phyloP scores from a whole-genome alignment of 2,888 invertebrate genomes.

The Priocnemis perturbator region DNA sequence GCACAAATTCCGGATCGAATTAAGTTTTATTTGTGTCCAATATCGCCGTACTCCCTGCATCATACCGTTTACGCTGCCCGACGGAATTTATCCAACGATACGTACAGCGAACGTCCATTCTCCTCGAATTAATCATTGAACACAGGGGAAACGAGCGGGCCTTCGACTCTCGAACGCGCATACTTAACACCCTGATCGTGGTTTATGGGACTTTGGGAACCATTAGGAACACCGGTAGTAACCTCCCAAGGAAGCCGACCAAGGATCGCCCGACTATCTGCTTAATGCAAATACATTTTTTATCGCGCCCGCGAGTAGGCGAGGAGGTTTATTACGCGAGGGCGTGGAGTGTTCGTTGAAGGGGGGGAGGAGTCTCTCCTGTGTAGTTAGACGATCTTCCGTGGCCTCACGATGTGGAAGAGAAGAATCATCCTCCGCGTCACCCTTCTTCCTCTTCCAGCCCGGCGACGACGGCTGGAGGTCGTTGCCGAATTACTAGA shows the following conservation, averaged over 20 bases:
- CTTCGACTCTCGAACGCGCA: too few relatives aligned
- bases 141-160: too few relatives aligned
- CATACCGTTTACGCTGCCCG: too few relatives aligned
- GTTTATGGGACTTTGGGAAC: too few relatives aligned
- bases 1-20: too few relatives aligned
- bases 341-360: not conserved
- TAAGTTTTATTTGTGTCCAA: too few relatives aligned
- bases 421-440: slow-evolving; percentile 23
- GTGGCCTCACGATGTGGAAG: slow-evolving; percentile 17
- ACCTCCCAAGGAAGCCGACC: not conserved
- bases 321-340: slow-evolving; percentile 9
- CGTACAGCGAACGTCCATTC: too few relatives aligned
- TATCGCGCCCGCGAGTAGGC: slow-evolving; percentile 3
- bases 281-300: slow-evolving; percentile 20
- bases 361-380: slow-evolving; percentile 7
- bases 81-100: too few relatives aligned
- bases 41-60: too few relatives aligned
- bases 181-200: too few relatives aligned
- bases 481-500: slow-evolving; percentile 60
- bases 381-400: slow-evolving; percentile 15
- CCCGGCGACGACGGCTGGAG: slow-evolving; percentile 24
- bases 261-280: not conserved
- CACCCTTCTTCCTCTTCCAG: not conserved
- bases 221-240: not conserved
- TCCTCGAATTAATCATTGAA: too few relatives aligned